Evolutionary conservation across 1,140 invertebrate genomes (phyloP).

Genomic region (Papilio polytes): DNA sequence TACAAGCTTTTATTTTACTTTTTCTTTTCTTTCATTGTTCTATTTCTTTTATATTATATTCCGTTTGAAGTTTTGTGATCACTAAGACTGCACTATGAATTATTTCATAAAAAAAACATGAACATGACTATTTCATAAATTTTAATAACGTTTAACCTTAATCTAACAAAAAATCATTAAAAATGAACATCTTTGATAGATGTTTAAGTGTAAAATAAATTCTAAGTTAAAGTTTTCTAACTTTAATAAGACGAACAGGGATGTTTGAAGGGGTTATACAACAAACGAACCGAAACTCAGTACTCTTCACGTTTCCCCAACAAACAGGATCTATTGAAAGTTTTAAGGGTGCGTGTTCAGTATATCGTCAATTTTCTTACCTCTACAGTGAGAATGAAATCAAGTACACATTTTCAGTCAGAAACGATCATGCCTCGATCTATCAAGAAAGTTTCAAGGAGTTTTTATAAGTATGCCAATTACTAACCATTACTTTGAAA

Average conservation of each 20-base stretch:
- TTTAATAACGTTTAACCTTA: neutral
- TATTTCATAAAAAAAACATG: neutral
- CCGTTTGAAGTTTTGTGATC: conserved; percentile 1
- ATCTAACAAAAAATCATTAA: neutral
- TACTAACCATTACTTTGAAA: neutral
- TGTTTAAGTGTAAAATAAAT: neutral
- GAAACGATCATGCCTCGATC: neutral
- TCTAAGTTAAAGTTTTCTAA: neutral
- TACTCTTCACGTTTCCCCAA: neutral
- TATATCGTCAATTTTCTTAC: conserved; percentile 12
- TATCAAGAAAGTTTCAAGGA: neutral
- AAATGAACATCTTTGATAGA: neutral
- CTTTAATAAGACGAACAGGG: neutral
- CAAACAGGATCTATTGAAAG: conserved; percentile 22
- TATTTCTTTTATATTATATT: conserved; percentile 12
- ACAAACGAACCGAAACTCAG: neutral
- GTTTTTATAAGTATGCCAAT: neutral
- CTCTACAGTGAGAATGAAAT: neutral
- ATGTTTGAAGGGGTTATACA: neutral
- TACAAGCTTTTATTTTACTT: conserved; percentile 10
- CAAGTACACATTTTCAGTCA: neutral
- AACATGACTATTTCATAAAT: neutral
- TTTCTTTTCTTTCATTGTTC: conserved; percentile 11
- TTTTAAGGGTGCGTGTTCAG: neutral
- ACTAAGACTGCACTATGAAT: neutral